A percentile compares a stretch with the other conserved stretches of the same genome.
Conservation (phyloP, 2,797 vertebrate genomes). For the Thalassophryne amazonica region DNA sequence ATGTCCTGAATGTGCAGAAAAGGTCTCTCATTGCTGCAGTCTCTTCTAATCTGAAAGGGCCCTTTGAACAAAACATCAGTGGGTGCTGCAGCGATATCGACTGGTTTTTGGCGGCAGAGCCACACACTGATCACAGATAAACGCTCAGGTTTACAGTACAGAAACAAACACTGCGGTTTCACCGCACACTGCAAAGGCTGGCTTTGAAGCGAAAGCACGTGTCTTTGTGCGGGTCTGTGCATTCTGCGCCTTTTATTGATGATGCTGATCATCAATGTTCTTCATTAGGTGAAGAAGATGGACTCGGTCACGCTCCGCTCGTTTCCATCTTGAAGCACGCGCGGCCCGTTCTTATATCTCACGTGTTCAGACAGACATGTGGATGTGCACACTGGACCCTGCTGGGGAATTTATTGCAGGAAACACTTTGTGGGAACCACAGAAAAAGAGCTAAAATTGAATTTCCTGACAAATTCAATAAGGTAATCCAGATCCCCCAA, state of each 20-base stretch:
- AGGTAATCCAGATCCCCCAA: slow-evolving; percentile 12
- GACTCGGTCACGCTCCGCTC: slow-evolving; percentile 66
- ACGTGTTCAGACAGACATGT: slow-evolving; percentile 48
- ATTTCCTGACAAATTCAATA: slow-evolving; percentile 32
- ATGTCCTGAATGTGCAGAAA: slow-evolving; percentile 2
- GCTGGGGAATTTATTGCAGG: slow-evolving; percentile 24
- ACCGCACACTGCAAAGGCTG: slow-evolving; percentile 20
- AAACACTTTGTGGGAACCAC: slow-evolving; percentile 11
- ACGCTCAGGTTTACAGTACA: slow-evolving; percentile 18
- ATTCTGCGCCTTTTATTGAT: slow-evolving; percentile 56
- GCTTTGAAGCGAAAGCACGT: slow-evolving; percentile 16
- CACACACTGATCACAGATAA: slow-evolving; percentile 36
- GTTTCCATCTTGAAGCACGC: slow-evolving; percentile 58
- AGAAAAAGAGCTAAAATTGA: slow-evolving; percentile 5
- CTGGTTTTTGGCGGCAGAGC: slow-evolving; percentile 30
- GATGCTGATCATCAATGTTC: slow-evolving; percentile 49
- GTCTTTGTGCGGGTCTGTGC: neutral
- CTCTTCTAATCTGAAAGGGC: slow-evolving; percentile 34
- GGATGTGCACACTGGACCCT: slow-evolving; percentile 23
- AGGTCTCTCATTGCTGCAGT: slow-evolving; percentile 19
- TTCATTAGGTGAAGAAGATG: slow-evolving; percentile 61
- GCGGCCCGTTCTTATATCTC: slow-evolving; percentile 54
- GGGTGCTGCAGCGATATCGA: slow-evolving; percentile 43
- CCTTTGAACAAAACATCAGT: slow-evolving; percentile 11
- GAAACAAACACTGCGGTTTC: slow-evolving; percentile 24